Evolutionary conservation across 2,888 invertebrate species (phyloP), one percentile per base, ranked within the genome.

Genomic region (Tiphia femorata): DNA sequence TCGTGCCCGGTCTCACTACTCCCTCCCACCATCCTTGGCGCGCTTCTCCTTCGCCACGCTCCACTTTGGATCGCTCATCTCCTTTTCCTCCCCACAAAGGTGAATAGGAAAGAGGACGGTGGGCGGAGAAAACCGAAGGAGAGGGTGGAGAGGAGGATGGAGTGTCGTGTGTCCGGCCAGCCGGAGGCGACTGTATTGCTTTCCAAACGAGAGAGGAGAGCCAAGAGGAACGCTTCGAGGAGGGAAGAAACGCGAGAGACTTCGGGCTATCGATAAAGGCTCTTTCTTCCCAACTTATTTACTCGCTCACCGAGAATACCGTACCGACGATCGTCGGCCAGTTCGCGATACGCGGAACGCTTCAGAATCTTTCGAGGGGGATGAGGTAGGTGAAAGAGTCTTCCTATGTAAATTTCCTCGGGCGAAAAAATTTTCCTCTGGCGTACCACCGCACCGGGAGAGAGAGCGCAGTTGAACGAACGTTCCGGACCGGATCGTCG

Each of bases 101-200:
- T 33, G 33, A 33, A 33, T 33, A 33, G 33, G 33, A 33, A 33
- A 33, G 33, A 33, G 17, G 48, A 17, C 33, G n/a, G 38, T 14
- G 14, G n/a, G 33, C 16, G 14, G 49, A 46, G 40, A 23, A 50
- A 20, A 30, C n/a, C 6, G 47, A 35, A 20, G 14, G 29, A 20
- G 33, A 29, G 49, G 20, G 44, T 42, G 48, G 51, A 12, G 30
- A 46, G 12, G 3, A 25, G 12, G 27, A 8, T 8, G 25, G 25
- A 5, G 25, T 8, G 25, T 25, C 35, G 17, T 29, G 21, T 25
- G n/a, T 27, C 49, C 25, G 52, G 33, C 37, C 27, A 27, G 62
- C 62, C 54, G 30, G 48, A 49, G 63, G 66, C 63, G 58, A 41
- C 55, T 58, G 64, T 67, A 67, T 67, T 67, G 67, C 66, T 63